A percentile compares a stretch with the other conserved stretches of the same genome.
phyloP scores from a whole-genome alignment of 2,797 vertebrate species.

The Sebastes oblongus region DNA sequence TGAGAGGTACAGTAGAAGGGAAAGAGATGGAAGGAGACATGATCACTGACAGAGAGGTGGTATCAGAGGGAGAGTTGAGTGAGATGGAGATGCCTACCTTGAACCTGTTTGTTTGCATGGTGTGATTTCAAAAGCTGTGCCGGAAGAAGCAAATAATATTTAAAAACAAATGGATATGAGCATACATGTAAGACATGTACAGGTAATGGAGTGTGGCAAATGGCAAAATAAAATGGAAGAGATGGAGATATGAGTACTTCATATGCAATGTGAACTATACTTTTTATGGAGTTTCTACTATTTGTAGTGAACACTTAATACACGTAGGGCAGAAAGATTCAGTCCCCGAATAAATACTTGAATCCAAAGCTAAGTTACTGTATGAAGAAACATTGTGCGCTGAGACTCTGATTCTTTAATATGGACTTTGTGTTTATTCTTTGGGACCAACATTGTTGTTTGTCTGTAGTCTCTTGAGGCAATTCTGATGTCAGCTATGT shows the following conservation, averaged over 20 bases:
- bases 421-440: constrained; percentile 3
- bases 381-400: neutral
- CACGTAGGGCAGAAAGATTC: neutral
- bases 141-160: constrained; percentile 85
- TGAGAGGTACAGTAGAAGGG: neutral
- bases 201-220: constrained; percentile 38
- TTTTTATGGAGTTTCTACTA: neutral
- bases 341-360: neutral
- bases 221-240: constrained; percentile 41
- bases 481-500: constrained; percentile 1
- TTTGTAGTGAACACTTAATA: neutral
- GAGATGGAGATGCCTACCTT: constrained; percentile 91
- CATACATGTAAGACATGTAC: constrained; percentile 62
- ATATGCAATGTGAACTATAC: neutral
- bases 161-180: constrained; percentile 66
- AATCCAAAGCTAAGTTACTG: neutral
- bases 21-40: neutral
- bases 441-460: neutral
- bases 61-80: constrained; percentile 38
- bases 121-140: constrained; percentile 99
- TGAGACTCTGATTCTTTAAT: neutral
- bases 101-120: constrained; percentile 94
- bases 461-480: neutral
- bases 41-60: neutral
- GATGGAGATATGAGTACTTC: constrained; percentile 1